Base-by-base conservation (phyloP, 2,888 invertebrate genomes). In the Resseliella maxima region DNA sequence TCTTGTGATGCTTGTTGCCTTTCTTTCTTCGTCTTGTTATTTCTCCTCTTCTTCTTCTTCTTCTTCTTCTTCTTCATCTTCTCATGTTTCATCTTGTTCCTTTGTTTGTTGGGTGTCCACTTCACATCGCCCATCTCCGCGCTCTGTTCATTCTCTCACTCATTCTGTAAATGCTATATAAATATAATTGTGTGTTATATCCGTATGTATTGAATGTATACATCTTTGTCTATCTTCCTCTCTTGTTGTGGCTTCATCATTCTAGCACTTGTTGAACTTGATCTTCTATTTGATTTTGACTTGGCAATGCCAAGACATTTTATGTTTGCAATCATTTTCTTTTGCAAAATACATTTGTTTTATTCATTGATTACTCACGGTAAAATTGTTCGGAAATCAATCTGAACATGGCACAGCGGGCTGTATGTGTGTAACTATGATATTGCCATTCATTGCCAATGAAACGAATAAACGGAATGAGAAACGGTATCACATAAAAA, bases 91-190 rank as follows among this genome's bases (percentile, higher is more conserved):
- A 72, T 72, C 15, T 72, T 72, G 72, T 72, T 72, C 72, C 72
- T 72, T 72, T 72, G 72, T 72, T 72, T 72, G 72, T 59, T 59
- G 59, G n/a, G 59, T 59, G 59, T 72, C 72, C 72, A 72, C 72
- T 72, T 72, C 72, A 72, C 72, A 72, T 72, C n/a, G 27, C 72
- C 21, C 72, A 35, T 35, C 72, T 35, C 72, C 12, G 15, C 72
- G 31, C 35, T 31, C 72, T 72, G 72, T 72, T 15, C 24, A 24
- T 0, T 15, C 59, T 6, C 24, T 3, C 59, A 24, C 24, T 3
- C 59, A 50, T 50, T 3, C n/a, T 24, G 1, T 24, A 24, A 18
- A 15, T 18, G 72, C 18, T 72, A 72, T 18, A 50, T 27, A 2
- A 12, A 8, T 3, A 24, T 50, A 18, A 18, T 8, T 59, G 59